Conservation (phyloP, 1,140 invertebrate genomes). For the Hylyphantes graminicola region DNA sequence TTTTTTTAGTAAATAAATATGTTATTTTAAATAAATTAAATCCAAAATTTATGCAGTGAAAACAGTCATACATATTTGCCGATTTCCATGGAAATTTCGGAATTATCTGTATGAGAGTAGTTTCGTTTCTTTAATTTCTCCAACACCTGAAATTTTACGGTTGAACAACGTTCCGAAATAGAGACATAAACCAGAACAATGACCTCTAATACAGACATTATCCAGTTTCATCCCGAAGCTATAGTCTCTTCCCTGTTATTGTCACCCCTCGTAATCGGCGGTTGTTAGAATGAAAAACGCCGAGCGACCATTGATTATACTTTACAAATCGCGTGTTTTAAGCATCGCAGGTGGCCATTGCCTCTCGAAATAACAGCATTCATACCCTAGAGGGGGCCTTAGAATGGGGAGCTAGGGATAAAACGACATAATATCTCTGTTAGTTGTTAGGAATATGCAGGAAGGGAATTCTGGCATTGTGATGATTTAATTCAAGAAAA, state of each 20-base stretch:
- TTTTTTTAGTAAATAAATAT: too few relatives aligned
- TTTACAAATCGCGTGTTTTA: slow-evolving; percentile 21
- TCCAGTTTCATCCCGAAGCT: slow-evolving; percentile 4
- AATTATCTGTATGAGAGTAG: neutral
- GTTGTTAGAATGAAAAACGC: slow-evolving; percentile 39
- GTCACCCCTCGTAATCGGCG: slow-evolving; percentile 29
- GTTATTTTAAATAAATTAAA: too few relatives aligned
- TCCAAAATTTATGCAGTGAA: too few relatives aligned
- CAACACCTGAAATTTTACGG: neutral
- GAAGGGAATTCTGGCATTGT: neutral
- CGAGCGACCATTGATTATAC: slow-evolving; percentile 19
- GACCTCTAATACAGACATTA: slow-evolving; percentile 49
- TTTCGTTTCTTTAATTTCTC: neutral
- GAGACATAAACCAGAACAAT: slow-evolving; percentile 39
- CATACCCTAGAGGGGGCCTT: slow-evolving; percentile 5
- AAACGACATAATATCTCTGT: slow-evolving; percentile 19
- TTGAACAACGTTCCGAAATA: slow-evolving; percentile 15
- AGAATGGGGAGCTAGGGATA: neutral
- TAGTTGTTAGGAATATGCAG: neutral
- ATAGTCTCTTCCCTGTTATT: slow-evolving; percentile 13
- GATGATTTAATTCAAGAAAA: too few relatives aligned
- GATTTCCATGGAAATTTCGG: too few relatives aligned
- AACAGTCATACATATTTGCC: too few relatives aligned
- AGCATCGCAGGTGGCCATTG: slow-evolving; percentile 15
- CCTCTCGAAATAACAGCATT: slow-evolving; percentile 16